Evolutionary conservation across 1,140 invertebrate genomes (phyloP).

Genomic region (Leptoteleia sp.): DNA sequence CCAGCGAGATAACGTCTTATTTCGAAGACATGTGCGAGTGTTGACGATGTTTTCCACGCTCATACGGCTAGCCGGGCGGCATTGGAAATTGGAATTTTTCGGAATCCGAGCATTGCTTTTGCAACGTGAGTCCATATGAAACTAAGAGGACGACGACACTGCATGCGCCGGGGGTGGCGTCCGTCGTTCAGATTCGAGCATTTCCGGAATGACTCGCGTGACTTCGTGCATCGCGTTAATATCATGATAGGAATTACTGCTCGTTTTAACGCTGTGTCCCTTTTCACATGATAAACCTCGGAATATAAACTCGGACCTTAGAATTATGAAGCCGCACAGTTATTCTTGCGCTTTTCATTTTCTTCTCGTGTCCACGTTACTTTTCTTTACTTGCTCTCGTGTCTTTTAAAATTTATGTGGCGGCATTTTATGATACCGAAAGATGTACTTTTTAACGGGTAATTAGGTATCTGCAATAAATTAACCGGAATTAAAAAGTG

Average conservation of each 20-base stretch:
- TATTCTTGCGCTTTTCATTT: not conserved
- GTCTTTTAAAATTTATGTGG: not conserved
- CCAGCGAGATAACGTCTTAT: not conserved
- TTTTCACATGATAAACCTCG: slow-evolving; percentile 46
- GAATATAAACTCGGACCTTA: slow-evolving; percentile 17
- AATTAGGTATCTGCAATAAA: no score
- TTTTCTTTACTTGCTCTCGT: not conserved
- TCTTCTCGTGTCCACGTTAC: not conserved
- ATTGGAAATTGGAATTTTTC: slow-evolving; percentile 34
- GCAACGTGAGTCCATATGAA: slow-evolving; percentile 30
- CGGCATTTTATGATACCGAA: not conserved
- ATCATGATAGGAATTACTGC: slow-evolving; percentile 34
- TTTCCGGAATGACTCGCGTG: slow-evolving; percentile 55
- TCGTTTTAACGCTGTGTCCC: slow-evolving; percentile 29
- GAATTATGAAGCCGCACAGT: slow-evolving; percentile 20
- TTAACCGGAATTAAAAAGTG: no score
- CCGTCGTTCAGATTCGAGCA: slow-evolving; percentile 39
- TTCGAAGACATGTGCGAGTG: no score
- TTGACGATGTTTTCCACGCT: no score
- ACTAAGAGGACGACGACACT: slow-evolving; percentile 39
- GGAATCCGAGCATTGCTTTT: slow-evolving; percentile 28
- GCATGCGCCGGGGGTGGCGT: slow-evolving; percentile 5
- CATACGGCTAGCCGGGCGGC: no score
- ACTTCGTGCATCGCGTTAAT: slow-evolving; percentile 50
- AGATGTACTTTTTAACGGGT: not conserved